Evolutionary conservation across 1,140 invertebrate genomes (phyloP), one percentile per base, ranked within the genome.

Genomic region (Rhyzopertha dominica): DNA sequence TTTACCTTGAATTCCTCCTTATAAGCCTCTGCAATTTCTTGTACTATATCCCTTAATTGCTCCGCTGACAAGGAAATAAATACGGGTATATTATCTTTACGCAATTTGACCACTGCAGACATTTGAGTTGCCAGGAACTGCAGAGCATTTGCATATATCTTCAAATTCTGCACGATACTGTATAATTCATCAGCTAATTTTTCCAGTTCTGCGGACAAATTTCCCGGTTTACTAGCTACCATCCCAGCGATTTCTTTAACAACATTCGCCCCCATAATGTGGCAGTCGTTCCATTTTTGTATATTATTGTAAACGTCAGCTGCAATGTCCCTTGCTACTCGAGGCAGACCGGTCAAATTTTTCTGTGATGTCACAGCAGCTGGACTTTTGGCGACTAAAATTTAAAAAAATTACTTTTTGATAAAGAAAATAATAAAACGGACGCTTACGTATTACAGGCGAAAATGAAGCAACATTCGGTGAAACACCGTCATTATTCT

Each of bases 281-380:
- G 63, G 24, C 45, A 35, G 18, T 52, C 43, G 43, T 66, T 67
- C 65, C 65, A 67, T 45, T 49, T 51, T 50, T 67, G 65, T 19
- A 67, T 65, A 47, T 51, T 59, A 51, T 65, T 67, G 32, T 65
- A 61, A 20, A 66, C 25, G 51, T 67, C 63, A 3, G 63, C 63
- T 9, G 48, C 44, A n/a, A 64, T 57, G 51, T 67, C 65, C 19
- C 54, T 42, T 8, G 53, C 51, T 5, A 64, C 48, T 43, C 65
- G 40, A 31, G 63, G 61, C 12, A 54, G 32, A 1, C 65, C 65
- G 4, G 65, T 67, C 36, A 67, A 55, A 51, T 67, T 67, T 45
- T 50, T 62, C 42, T 61, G 55, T 30, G 51, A 41, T 5, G 55
- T 53, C 32, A 24, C 19, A 17, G 40, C 40, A 17, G 50, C 59